Percentiles rank a stretch among this genome's conserved stretches.
Conservation (phyloP, 2,113 vertebrate genomes). For the Scortum barcoo region DNA sequence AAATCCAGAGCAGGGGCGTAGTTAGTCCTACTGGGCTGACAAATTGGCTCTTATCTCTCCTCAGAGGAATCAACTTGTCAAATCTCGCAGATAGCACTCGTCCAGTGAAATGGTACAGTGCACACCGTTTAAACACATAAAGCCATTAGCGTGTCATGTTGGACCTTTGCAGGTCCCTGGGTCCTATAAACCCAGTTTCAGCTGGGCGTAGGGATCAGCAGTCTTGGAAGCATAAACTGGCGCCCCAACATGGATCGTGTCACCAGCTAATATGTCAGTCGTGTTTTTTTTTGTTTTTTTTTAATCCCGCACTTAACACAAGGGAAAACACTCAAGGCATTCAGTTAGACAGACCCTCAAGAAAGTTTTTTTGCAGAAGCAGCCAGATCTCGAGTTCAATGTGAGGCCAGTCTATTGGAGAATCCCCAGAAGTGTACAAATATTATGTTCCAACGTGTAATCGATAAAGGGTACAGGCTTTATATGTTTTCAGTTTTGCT, state of each 20-base stretch:
- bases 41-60: slow-evolving; percentile 75
- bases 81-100: slow-evolving; percentile 65
- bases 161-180: slow-evolving; percentile 50
- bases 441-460: slow-evolving; percentile 52
- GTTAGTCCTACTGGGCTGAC: slow-evolving; percentile 67
- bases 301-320: slow-evolving; percentile 52
- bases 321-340: slow-evolving; percentile 63
- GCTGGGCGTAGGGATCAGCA: slow-evolving; percentile 41
- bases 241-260: slow-evolving; percentile 63
- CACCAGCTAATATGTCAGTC: slow-evolving; percentile 75
- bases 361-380: slow-evolving; percentile 27
- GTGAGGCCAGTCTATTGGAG: slow-evolving; percentile 27
- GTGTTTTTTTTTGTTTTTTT: slow-evolving; percentile 40
- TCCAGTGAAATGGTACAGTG: slow-evolving; percentile 62
- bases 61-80: slow-evolving; percentile 75
- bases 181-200: slow-evolving; percentile 61
- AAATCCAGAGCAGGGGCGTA: slow-evolving; percentile 45
- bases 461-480: slow-evolving; percentile 45
- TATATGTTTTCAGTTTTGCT: slow-evolving; percentile 50
- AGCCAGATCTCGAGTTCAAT: slow-evolving; percentile 30
- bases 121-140: slow-evolving; percentile 63
- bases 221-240: slow-evolving; percentile 50
- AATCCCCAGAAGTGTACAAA: slow-evolving; percentile 54
- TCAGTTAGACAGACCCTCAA: slow-evolving; percentile 33
- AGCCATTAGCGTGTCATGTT: slow-evolving; percentile 70